phyloP scores from a whole-genome alignment of 2,797 vertebrate species.

The Eremophila alpestris region DNA sequence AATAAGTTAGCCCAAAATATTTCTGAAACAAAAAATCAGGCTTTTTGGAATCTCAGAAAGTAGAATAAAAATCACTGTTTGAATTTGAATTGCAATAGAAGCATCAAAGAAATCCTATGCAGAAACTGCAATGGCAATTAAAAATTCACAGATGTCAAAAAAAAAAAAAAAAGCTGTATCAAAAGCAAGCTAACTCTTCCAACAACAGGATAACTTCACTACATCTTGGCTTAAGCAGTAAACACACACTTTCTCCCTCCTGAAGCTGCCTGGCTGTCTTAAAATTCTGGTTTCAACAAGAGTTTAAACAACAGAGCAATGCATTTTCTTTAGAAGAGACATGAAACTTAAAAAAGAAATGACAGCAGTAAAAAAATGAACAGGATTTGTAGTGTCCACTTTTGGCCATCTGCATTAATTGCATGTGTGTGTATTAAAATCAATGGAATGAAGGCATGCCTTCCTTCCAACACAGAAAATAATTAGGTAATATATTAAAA shows the following conservation, averaged over 20 bases:
- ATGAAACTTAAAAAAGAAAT: neutral
- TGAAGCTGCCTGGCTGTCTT: neutral
- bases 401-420: neutral
- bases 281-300: neutral
- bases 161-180: neutral
- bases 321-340: neutral
- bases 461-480: slow-evolving; percentile 7
- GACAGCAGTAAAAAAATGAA: neutral
- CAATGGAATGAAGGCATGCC: neutral
- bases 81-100: neutral
- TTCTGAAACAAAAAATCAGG: neutral
- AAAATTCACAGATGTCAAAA: neutral
- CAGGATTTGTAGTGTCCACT: neutral
- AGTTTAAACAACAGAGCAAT: neutral
- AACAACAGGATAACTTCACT: neutral
- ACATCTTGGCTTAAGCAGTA: neutral
- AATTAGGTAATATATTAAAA: slow-evolving; percentile 61
- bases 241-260: accelerated
- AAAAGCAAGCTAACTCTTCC: neutral
- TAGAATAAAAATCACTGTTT: neutral
- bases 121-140: neutral
- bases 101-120: neutral
- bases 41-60: neutral
- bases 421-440: neutral
- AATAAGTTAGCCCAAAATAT: neutral